Percentiles rank a stretch among this genome's conserved stretches.
phyloP scores from a whole-genome alignment of 2,797 vertebrate genomes.

The Zalophus californianus region DNA sequence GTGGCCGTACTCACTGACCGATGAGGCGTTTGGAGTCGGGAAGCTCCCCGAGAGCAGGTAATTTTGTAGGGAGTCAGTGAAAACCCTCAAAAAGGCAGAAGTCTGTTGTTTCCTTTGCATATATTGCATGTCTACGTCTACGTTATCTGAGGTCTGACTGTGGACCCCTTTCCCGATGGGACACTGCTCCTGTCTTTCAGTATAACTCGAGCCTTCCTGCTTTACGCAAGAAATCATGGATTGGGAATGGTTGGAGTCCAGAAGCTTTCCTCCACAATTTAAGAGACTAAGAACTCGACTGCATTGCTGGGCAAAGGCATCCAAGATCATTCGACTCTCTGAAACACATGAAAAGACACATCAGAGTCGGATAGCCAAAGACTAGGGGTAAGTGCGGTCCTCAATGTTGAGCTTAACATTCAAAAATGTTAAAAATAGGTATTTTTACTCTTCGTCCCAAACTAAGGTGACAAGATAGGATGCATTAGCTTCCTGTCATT shows the following conservation, averaged over 20 bases:
- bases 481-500: neutral
- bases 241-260: constrained; percentile 92
- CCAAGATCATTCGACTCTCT: constrained; percentile 98
- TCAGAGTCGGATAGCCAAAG: constrained; percentile 77
- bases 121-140: constrained; percentile 92
- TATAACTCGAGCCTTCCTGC: constrained; percentile 91
- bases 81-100: constrained; percentile 96
- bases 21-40: constrained; percentile 88
- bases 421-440: neutral
- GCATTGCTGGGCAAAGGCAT: constrained; percentile 99
- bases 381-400: neutral
- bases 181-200: constrained; percentile 89
- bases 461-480: neutral
- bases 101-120: constrained; percentile 97
- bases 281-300: constrained; percentile 98
- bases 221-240: constrained; percentile 94
- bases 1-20: constrained; percentile 90
- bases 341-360: constrained; percentile 82
- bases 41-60: constrained; percentile 95
- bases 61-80: constrained; percentile 98
- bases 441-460: neutral
- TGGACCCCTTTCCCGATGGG: constrained; percentile 90
- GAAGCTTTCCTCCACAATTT: constrained; percentile 95
- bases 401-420: neutral
- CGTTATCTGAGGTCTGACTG: constrained; percentile 89